Evolutionary conservation across 2,113 vertebrate species (phyloP), one percentile per base, ranked within the genome.

Genomic region (Okapia johnstoni): DNA sequence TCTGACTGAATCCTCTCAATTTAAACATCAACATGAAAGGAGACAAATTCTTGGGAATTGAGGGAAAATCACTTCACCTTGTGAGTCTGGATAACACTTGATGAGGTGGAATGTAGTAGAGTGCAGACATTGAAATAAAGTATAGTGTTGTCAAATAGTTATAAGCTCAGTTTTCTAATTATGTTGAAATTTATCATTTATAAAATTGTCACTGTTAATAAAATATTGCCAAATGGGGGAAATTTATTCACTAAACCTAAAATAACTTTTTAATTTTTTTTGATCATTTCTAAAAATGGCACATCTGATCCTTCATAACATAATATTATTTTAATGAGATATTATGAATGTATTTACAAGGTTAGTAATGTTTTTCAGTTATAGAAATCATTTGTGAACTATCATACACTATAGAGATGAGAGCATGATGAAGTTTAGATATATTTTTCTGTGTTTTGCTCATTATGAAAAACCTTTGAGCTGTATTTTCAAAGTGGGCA

Each of bases 381-480:
- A 84, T 40, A 94, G 28, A 88, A 94, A 85, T 87, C 28, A 55
- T 84, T 88, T 94, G 21, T 40, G 46, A 25, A 70, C 19, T 54
- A 40, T 57, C 40, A 86, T 85, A 84, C 1, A 61, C 94, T 93
- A 36, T 83, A 93, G 52, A 16, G 26, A 91, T 96, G 36, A 86
- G 19, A 93, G n/a, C 14, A 85, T 55, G 84, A 77, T 80, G 33
- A 95, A 81, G 21, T 91, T 93, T 95, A 84, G 77, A 70, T 93
- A 83, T 81, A 73, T 80, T 80, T 89, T 84, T 48, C 36, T 96
- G 26, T 46, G 66, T 80, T 85, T 91, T 85, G 7, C 46, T 86
- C 17, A 73, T 96, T 96, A 28, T 66, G 52, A 89, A 94, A 94
- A 96, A 46, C 60, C 57, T 84, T 92, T 96, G 92, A 93, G 36